Evolutionary conservation across 2,113 vertebrate genomes (phyloP), one percentile per base, ranked within the genome.

Genomic region (Cryptomyrus ogoouensis): DNA sequence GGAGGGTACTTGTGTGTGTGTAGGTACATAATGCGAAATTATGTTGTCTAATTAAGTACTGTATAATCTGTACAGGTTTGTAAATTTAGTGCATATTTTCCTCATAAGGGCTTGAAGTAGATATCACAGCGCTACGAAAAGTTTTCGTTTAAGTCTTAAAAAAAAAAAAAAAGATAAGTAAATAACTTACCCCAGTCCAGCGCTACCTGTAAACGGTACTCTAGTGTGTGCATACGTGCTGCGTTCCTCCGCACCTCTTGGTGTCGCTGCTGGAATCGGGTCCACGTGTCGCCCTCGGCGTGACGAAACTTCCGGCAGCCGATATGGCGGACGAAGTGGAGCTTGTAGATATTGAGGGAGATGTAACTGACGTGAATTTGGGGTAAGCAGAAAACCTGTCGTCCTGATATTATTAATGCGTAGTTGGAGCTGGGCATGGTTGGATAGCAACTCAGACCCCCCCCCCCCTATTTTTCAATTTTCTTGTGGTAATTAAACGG

Each of bases 331-430:
- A 98, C 89, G 98, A 99, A 86, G 88, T 94, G 0, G 98, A 98
- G 91, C 96, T 97, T 93, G 96, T 99, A 92, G 98, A 98, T 46
- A 94, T 99, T 15, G 98, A 99, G 88, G 98, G 98, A 74, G 98
- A 98, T n/a, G 91, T 93, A 66, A 94, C 91, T 87, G 95, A 94
- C 0, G 90, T 88, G 0, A 93, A 19, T 5, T 50, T 94, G 0
- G 53, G 95, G 95, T 91, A 94, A 93, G 90, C 2, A 84, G 9
- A 47, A 84, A 47, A 8, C 12, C 83, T 84, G 21, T 84, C 9
- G 19, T 84, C 7, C 35, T 19, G 6, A 24, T 84, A 84, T 46
- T 84, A 47, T 84, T 44, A 24, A 84, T 47, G 83, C 44, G 83
- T 9, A 47, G 42, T 84, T 46, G 39, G 42, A 84, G 44, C 19